Evolutionary conservation across 2,888 invertebrate genomes (phyloP).

Genomic region (Cacoxenus indagator): DNA sequence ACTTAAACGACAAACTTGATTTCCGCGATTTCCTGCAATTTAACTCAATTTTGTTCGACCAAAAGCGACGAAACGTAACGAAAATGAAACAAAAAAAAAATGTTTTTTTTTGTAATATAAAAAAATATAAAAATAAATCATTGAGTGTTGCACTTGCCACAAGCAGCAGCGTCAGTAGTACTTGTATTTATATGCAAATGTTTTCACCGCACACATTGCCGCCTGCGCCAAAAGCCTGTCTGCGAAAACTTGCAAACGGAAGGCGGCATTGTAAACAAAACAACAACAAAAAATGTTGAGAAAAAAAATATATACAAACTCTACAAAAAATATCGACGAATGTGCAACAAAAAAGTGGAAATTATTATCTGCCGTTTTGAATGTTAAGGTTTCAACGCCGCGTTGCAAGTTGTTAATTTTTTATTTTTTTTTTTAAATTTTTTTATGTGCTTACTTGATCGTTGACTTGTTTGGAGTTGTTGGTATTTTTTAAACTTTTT

Average conservation of each 20-base stretch:
- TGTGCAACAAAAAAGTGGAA: conserved; percentile 18
- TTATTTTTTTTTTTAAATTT: not conserved
- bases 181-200: conserved; percentile 27
- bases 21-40: conserved; percentile 23
- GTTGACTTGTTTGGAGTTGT: not conserved
- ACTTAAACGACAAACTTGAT: conserved; percentile 37
- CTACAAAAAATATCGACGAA: not conserved
- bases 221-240: not conserved
- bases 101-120: conserved; percentile 16
- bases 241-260: conserved; percentile 19
- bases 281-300: not conserved
- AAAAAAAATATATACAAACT: not conserved
- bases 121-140: not conserved
- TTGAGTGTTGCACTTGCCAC: conserved; percentile 21
- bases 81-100: conserved; percentile 39
- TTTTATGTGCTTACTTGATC: conserved; percentile 8
- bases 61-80: conserved; percentile 22
- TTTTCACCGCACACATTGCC: not conserved
- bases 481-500: not conserved
- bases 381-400: conserved; percentile 43
- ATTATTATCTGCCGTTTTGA: conserved; percentile 34
- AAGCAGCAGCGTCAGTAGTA: not conserved
- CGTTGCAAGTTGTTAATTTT: not conserved
- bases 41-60: not conserved
- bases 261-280: conserved; percentile 2